Base-by-base conservation (phyloP, 2,888 invertebrate species). In the Heliconius hortense region DNA sequence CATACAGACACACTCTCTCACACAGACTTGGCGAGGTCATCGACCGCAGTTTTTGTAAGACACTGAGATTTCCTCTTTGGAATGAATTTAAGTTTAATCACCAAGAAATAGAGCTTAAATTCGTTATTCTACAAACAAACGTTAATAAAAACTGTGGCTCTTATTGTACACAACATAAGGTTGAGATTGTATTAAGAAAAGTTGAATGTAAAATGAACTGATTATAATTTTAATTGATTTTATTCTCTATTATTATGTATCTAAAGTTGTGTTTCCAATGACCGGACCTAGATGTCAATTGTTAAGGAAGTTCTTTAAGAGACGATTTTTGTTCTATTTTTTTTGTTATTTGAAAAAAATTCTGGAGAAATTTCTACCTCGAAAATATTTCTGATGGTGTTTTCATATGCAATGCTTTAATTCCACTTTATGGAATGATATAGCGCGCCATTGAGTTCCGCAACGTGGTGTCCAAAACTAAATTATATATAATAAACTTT, bases 31-130 rank as follows among this genome's bases (percentile, higher is more conserved):
- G 48, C 70, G 35, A 81, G 88, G 85, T 87, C 87, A 82, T 80
- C 83, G 88, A 87, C 88, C 87, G 81, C 82, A 80, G 82, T 86
- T 87, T 88, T 87, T 87, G 87, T 86, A 84, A 84, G 79, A 79
- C 82, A 81, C 82, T 74, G 82, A 82, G 82, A 84, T 85, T 84
- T 72, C 35, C 26, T 53, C 31, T 48, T 56, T 26, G 24, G 28
- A 71, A 7, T 26, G 21, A 39, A 62, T 69, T 31, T 75, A 26
- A 73, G 18, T 74, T 76, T 77, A 75, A 26, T 4, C 0, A 7
- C 0, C 53, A 24, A 0, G 60, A 10, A 5, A 60, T 73, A 78
- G 70, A 68, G 75, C 28, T 73, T 71, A 77, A 72, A 75, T 56
- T 59, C 15, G 48, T 62, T 26, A 39, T 28, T 28, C 13, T 28